Conservation (phyloP, 1,140 invertebrate genomes). For the Drosophila nasuta region DNA sequence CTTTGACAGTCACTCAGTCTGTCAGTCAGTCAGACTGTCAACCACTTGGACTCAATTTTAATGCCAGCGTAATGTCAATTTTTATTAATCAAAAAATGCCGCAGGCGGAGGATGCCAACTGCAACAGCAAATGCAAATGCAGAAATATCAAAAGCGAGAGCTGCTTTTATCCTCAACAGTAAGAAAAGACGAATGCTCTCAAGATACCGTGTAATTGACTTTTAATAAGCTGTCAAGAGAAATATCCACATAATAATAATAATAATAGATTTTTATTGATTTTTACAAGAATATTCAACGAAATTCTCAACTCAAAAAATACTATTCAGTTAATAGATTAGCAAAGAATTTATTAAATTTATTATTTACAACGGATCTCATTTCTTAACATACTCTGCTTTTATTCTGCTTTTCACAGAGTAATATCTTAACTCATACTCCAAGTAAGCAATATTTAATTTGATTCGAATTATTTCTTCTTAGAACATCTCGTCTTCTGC, state of each 20-base stretch:
- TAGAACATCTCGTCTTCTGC: no score
- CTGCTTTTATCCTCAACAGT: background rate
- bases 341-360: no score
- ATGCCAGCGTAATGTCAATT: conserved; percentile 32
- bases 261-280: background rate
- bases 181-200: background rate
- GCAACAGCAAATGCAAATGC: background rate
- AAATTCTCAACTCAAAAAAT: background rate
- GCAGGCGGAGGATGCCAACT: conserved; percentile 3
- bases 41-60: conserved; percentile 20
- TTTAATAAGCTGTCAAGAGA: background rate
- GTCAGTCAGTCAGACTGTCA: conserved; percentile 3
- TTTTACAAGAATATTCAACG: background rate
- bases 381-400: no score
- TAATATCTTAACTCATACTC: no score
- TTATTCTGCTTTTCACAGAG: no score
- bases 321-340: no score
- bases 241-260: no score
- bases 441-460: no score
- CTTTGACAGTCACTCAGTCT: conserved; percentile 3
- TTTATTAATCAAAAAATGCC: conserved; percentile 47
- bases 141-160: background rate
- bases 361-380: no score
- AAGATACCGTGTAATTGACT: background rate
- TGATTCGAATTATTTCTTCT: no score